phyloP scores from a whole-genome alignment of 2,113 vertebrate species.

The Ammospiza nelsoni region DNA sequence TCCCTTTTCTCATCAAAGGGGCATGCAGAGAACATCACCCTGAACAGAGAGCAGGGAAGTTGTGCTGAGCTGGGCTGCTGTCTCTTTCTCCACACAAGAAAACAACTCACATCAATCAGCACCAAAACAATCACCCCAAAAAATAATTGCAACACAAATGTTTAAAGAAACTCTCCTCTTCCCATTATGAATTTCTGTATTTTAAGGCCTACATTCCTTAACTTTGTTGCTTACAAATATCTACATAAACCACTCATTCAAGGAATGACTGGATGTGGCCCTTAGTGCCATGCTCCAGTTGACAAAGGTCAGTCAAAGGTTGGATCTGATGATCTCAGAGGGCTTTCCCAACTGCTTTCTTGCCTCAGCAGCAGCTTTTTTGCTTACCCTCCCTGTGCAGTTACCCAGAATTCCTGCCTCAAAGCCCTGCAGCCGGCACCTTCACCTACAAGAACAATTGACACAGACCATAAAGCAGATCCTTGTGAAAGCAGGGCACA shows the following conservation, averaged over 20 bases:
- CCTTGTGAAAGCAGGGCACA: background rate
- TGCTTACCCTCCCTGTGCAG: background rate
- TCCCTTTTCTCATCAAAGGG: background rate
- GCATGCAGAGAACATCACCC: background rate
- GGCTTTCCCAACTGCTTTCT: background rate
- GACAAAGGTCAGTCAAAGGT: background rate
- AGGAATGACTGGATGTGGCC: background rate
- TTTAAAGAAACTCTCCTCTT: background rate
- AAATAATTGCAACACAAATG: rapidly evolving
- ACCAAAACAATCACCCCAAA: rapidly evolving
- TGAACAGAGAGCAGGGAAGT: background rate
- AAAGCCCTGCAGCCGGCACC: background rate
- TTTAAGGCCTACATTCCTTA: background rate
- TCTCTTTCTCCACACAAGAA: background rate
- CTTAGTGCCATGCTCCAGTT: background rate
- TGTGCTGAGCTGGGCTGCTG: background rate
- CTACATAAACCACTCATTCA: background rate
- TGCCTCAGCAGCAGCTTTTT: background rate
- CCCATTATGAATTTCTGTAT: background rate
- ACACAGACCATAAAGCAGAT: rapidly evolving
- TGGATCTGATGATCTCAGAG: background rate
- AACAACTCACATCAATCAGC: background rate
- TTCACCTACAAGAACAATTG: background rate
- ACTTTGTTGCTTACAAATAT: background rate
- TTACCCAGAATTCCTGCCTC: background rate